Conservation (phyloP, 2,797 vertebrate genomes). For the Hippopotamyrus pictus region DNA sequence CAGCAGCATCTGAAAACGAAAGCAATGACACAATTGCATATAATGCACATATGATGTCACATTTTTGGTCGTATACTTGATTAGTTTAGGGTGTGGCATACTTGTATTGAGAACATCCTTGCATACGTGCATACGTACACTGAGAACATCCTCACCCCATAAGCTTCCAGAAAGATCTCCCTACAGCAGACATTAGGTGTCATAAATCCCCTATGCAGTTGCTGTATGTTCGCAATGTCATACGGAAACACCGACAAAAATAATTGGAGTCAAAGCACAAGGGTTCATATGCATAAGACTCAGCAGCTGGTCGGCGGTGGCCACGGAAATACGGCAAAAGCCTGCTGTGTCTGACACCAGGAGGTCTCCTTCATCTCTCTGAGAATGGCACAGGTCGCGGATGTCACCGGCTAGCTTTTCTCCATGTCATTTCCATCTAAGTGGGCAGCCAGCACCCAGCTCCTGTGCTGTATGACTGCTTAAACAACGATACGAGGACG, state of each 20-base stretch:
- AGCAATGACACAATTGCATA: background rate
- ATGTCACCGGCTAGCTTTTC: background rate
- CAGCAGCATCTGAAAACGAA: background rate
- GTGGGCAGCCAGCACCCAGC: background rate
- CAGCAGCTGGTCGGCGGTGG: background rate
- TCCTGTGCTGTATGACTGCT: background rate
- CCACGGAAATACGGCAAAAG: background rate
- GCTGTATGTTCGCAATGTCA: background rate
- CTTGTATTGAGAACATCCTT: background rate
- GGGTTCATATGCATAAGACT: slow-evolving; percentile 1
- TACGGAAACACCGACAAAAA: background rate
- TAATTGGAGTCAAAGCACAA: background rate
- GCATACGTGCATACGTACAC: background rate
- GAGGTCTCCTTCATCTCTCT: background rate
- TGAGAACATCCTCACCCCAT: background rate
- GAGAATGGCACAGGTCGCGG: background rate
- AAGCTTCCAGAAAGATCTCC: background rate
- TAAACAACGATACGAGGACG: background rate
- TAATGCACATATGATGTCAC: background rate
- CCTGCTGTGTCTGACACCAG: background rate
- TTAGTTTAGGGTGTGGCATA: background rate
- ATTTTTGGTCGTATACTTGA: background rate
- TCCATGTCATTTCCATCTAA: background rate
- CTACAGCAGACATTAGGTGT: background rate
- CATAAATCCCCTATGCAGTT: background rate